Percentiles rank a stretch among this genome's conserved stretches.
These are phyloP conservation scores for Campoplex capitator DNA, from an alignment of 2,888 invertebrate genomes.

Conservation along the genomic window DNA sequence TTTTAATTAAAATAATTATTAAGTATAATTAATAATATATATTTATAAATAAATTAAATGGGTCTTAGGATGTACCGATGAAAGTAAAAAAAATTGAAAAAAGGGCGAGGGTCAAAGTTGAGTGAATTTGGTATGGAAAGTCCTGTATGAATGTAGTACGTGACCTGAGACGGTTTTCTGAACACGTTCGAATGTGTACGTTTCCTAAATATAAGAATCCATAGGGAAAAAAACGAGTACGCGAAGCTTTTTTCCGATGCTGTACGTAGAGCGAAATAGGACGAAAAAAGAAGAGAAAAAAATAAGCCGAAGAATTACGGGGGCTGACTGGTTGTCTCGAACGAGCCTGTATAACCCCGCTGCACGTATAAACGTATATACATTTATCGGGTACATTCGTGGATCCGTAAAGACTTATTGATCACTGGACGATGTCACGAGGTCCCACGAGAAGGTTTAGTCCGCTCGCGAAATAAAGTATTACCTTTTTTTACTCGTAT, in stretches of 20 bases:
- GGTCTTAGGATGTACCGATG: not conserved
- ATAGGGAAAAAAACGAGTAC: not conserved
- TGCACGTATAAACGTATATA: not conserved
- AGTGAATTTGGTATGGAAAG: no score
- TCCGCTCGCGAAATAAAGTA: slow-evolving; percentile 31
- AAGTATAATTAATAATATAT: no score
- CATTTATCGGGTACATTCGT: slow-evolving; percentile 35
- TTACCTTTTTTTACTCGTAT: slow-evolving; percentile 16
- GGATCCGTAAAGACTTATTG: slow-evolving; percentile 65
- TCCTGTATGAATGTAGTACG: no score
- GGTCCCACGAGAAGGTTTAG: slow-evolving; percentile 54
- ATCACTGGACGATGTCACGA: slow-evolving; percentile 59
- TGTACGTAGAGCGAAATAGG: not conserved
- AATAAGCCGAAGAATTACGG: not conserved
- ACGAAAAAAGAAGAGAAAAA: not conserved
- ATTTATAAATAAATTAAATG: no score
- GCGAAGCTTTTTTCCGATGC: not conserved
- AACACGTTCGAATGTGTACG: not conserved
- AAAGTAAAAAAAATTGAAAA: slow-evolving; percentile 5
- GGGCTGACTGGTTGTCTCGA: not conserved
- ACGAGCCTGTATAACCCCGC: not conserved
- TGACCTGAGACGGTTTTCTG: no score
- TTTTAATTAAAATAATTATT: no score
- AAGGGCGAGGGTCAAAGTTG: not conserved
- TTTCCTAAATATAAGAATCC: not conserved